These are phyloP conservation scores for Miltochrista miniata DNA, from an alignment of 2,888 invertebrate genomes.

Conservation along the genomic window DNA sequence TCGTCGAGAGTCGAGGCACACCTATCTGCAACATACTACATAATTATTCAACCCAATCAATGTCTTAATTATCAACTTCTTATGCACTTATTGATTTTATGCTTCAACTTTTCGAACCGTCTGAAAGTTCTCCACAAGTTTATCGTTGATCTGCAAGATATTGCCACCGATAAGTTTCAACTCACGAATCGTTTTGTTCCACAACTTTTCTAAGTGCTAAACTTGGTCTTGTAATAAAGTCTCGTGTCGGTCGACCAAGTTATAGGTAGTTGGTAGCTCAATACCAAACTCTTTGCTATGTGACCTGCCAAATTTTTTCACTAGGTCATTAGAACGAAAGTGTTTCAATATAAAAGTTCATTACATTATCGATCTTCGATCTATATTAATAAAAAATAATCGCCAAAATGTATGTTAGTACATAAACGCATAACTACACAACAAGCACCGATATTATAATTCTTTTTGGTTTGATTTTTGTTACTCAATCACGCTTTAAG, in stretches of 20 bases:
- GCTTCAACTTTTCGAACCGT: conserved; percentile 47
- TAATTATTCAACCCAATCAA: conserved; percentile 67
- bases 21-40: conserved; percentile 62
- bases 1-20: conserved; percentile 51
- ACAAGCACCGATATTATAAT: too few relatives aligned
- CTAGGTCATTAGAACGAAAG: conserved; percentile 15
- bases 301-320: conserved; percentile 37
- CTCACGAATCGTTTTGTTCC: conserved; percentile 36
- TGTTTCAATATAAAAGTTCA: conserved; percentile 10
- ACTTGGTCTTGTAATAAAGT: conserved; percentile 61
- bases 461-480: too few relatives aligned
- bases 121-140: conserved; percentile 42
- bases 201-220: conserved; percentile 59
- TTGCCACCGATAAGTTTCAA: conserved; percentile 33
- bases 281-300: conserved; percentile 39
- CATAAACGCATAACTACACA: too few relatives aligned
- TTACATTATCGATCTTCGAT: too few relatives aligned
- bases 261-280: conserved; percentile 56
- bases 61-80: conserved; percentile 40
- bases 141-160: conserved; percentile 23
- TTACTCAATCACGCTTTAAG: too few relatives aligned
- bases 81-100: conserved; percentile 33
- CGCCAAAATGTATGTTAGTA: too few relatives aligned
- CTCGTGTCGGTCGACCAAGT: conserved; percentile 60
- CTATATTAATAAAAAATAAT: too few relatives aligned